phyloP scores from a whole-genome alignment of 2,113 vertebrate genomes.

The Megaceryle maxima region DNA sequence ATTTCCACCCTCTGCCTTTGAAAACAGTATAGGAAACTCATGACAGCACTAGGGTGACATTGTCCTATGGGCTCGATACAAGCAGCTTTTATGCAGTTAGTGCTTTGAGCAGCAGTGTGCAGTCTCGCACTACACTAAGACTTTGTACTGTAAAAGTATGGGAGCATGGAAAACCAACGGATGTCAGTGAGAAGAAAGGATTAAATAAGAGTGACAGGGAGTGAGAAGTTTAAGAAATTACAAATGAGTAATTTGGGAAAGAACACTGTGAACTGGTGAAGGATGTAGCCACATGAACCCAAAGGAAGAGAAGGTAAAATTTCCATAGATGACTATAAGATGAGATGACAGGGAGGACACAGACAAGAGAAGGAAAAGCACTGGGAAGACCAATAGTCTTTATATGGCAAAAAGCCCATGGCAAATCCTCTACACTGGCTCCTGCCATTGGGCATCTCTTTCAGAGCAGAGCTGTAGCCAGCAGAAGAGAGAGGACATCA shows the following conservation, averaged over 20 bases:
- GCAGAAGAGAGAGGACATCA: background rate
- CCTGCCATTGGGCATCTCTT: background rate
- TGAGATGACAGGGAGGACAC: background rate
- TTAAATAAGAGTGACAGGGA: background rate
- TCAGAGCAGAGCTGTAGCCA: background rate
- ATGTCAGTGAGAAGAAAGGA: background rate
- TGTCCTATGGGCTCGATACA: background rate
- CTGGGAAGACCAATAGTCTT: background rate
- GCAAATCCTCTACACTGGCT: fast-evolving
- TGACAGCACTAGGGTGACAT: background rate
- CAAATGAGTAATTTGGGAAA: background rate
- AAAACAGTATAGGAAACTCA: background rate
- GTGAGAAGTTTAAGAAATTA: background rate
- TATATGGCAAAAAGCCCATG: background rate
- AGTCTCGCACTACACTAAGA: background rate
- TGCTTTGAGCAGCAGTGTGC: background rate
- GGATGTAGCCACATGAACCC: background rate
- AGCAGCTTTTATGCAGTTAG: background rate
- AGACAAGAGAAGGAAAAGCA: background rate
- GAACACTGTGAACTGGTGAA: background rate
- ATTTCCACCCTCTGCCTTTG: background rate
- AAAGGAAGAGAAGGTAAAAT: background rate
- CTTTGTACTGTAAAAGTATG: background rate
- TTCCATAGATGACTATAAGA: background rate
- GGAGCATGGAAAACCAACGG: background rate